A percentile compares a stretch with the other conserved stretches of the same genome.
These are phyloP conservation scores for Rhabdomys pumilio DNA, from an alignment of 2,797 vertebrate genomes.

Conservation along the genomic window DNA sequence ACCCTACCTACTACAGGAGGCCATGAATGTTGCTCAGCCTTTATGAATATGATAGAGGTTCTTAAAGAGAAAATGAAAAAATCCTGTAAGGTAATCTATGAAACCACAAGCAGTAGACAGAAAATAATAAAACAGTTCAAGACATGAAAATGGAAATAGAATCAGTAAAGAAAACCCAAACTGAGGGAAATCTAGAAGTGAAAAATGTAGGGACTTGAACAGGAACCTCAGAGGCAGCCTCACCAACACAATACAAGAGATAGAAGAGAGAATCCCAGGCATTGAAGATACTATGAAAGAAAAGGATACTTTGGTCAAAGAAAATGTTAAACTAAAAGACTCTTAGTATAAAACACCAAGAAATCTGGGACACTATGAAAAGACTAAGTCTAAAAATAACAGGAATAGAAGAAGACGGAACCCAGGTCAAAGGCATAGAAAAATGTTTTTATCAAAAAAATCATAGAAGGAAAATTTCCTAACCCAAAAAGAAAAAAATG, in stretches of 20 bases:
- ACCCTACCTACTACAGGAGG: no score
- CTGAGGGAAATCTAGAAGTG: not conserved
- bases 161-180: not conserved
- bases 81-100: not conserved
- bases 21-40: not conserved
- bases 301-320: not conserved
- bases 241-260: not conserved
- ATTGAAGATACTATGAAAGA: not conserved
- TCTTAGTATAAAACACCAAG: not conserved
- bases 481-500: not conserved
- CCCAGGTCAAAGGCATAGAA: not conserved
- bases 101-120: not conserved
- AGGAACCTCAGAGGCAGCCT: not conserved
- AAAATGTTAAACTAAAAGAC: not conserved
- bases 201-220: not conserved
- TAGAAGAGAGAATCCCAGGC: not conserved
- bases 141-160: not conserved
- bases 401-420: not conserved
- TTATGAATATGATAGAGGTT: no score
- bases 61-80: not conserved
- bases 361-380: not conserved
- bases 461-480: not conserved
- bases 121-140: not conserved
- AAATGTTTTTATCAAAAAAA: not conserved
- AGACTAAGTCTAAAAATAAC: not conserved